Conservation (phyloP, 2,797 vertebrate species). For the Protonibea diacanthus region DNA sequence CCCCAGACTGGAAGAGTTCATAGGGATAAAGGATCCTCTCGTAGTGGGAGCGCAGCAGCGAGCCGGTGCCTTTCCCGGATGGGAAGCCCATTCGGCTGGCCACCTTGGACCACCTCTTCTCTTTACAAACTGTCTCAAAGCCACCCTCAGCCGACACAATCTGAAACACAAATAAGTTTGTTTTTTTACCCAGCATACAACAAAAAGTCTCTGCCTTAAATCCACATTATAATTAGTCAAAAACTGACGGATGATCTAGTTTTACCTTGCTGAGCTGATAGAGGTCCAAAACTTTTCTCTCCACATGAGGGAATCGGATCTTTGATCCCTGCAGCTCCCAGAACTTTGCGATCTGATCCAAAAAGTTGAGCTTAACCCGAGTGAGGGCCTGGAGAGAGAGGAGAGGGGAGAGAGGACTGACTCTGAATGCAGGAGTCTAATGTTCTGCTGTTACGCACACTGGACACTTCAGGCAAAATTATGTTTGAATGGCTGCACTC, state of each 20-base stretch:
- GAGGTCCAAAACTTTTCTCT: conserved; percentile 95
- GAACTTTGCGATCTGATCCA: conserved; percentile 98
- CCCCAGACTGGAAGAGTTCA: conserved; percentile 97
- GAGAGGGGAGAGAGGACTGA: conserved; percentile 18
- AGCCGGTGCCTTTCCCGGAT: conserved; percentile 93
- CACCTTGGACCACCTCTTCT: conserved; percentile 97
- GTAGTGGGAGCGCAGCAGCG: conserved; percentile 94
- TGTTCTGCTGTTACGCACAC: conserved; percentile 11
- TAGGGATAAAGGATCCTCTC: conserved; percentile 98
- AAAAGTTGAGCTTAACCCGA: conserved; percentile 95
- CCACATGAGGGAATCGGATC: conserved; percentile 95
- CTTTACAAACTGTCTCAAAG: conserved; percentile 94
- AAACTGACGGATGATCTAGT: background rate
- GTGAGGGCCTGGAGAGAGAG: conserved; percentile 91
- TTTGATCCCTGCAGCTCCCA: conserved; percentile 98
- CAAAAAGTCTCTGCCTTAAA: background rate
- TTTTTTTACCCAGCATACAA: background rate
- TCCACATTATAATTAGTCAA: background rate
- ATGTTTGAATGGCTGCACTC: conserved; percentile 30
- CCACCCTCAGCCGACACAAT: conserved; percentile 96
- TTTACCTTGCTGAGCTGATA: conserved; percentile 96
- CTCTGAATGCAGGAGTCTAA: conserved; percentile 2
- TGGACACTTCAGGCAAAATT: conserved; percentile 30
- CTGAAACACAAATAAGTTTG: conserved; percentile 76
- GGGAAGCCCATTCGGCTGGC: conserved; percentile 93